A percentile compares a stretch with the other conserved stretches of the same genome.
Evolutionary conservation across 1,140 invertebrate species (phyloP).

Genomic region (Chironomus tepperi): DNA sequence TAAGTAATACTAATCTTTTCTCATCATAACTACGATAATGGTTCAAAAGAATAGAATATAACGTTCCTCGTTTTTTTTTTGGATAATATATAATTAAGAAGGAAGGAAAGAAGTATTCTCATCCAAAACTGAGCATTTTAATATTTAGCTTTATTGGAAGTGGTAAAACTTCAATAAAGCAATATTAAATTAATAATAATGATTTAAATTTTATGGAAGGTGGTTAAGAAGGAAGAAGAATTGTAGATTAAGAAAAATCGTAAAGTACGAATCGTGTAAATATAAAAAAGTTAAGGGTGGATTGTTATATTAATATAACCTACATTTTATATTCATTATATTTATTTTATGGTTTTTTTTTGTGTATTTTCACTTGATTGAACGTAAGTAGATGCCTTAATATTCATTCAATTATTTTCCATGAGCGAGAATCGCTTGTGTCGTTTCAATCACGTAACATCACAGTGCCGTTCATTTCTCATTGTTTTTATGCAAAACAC

Average conservation of each 20-base stretch:
- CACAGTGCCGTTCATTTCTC: neutral
- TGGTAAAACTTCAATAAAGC: too few species aligned
- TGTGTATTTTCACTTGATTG: neutral
- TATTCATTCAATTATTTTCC: neutral
- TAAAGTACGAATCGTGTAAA: neutral
- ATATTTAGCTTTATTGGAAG: too few species aligned
- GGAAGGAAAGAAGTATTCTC: too few species aligned
- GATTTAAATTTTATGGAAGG: too few species aligned
- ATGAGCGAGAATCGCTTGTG: neutral
- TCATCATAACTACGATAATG: too few species aligned
- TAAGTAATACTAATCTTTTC: too few species aligned
- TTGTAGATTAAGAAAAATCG: neutral
- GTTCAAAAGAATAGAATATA: too few species aligned
- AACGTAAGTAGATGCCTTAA: neutral
- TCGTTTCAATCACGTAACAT: neutral
- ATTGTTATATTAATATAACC: neutral
- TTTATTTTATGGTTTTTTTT: neutral
- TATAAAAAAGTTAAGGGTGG: neutral
- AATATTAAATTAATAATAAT: too few species aligned
- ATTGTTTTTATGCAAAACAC: slow-evolving; percentile 13
- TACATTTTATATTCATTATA: slow-evolving; percentile 15
- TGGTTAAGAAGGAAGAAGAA: neutral
- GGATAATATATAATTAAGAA: too few species aligned
- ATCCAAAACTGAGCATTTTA: too few species aligned
- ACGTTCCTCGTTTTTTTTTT: too few species aligned